Evolutionary conservation across 2,888 invertebrate genomes (phyloP).

Genomic region (Watsonalla binaria): DNA sequence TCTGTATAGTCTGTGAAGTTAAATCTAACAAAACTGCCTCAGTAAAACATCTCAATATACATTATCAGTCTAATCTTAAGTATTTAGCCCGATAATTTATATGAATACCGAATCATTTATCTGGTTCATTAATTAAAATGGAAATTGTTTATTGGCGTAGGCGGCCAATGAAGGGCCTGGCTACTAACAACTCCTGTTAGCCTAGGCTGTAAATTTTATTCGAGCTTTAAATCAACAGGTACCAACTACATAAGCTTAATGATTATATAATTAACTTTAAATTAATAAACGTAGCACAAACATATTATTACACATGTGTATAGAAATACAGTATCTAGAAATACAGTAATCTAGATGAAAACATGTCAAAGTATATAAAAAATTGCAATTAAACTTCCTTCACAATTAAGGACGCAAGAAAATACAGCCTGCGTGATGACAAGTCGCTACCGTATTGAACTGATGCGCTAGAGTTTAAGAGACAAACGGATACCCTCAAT

Average conservation of each 20-base stretch:
- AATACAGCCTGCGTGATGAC: too few species aligned
- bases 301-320: too few species aligned
- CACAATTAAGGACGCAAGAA: too few species aligned
- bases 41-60: slow-evolving; percentile 11
- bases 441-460: too few species aligned
- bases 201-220: not conserved
- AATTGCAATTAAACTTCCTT: too few species aligned
- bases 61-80: slow-evolving; percentile 32
- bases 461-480: too few species aligned
- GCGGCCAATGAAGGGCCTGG: slow-evolving; percentile 37
- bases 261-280: slow-evolving; percentile 15
- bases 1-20: too few species aligned
- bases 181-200: not conserved
- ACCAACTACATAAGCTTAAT: slow-evolving; percentile 10
- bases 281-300: slow-evolving; percentile 7
- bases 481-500: too few species aligned
- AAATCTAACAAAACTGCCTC: too few species aligned
- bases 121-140: slow-evolving; percentile 53
- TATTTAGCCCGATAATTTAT: slow-evolving; percentile 27
- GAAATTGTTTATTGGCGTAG: slow-evolving; percentile 51
- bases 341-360: too few species aligned
- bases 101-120: slow-evolving; percentile 29
- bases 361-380: too few species aligned
- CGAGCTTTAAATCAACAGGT: not conserved
- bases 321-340: too few species aligned